Evolutionary conservation across 1,140 invertebrate genomes (phyloP).

Genomic region (Riptortus pedestris): DNA sequence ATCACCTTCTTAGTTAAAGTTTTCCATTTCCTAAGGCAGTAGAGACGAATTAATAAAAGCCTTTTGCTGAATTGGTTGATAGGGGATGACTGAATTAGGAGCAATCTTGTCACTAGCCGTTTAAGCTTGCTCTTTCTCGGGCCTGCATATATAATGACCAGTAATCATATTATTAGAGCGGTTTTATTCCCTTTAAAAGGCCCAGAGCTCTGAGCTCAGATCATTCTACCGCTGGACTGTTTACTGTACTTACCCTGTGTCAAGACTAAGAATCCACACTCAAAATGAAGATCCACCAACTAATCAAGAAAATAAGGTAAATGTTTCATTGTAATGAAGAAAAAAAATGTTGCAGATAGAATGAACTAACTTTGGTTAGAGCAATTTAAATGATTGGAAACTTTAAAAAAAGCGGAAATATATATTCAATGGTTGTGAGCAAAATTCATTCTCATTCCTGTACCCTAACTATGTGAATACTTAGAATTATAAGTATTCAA

Average conservation of each 20-base stretch:
- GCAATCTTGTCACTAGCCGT: not conserved
- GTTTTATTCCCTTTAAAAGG: constrained; percentile 1
- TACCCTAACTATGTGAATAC: too few species aligned
- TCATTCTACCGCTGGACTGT: constrained; percentile 5
- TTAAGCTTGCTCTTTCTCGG: not conserved
- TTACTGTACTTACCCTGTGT: constrained; percentile 8
- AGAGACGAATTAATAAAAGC: not conserved
- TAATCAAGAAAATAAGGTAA: constrained; percentile 6
- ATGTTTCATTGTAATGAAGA: too few species aligned
- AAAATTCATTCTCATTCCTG: too few species aligned
- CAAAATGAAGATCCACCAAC: constrained; percentile 8
- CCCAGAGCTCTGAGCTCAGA: not conserved
- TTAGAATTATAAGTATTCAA: too few species aligned
- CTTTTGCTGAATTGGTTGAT: constrained; percentile 8
- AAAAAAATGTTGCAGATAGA: too few species aligned
- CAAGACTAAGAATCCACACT: not conserved
- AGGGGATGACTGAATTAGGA: not conserved
- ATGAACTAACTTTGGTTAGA: too few species aligned
- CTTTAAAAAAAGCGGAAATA: too few species aligned
- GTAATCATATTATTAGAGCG: not conserved
- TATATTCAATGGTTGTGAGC: too few species aligned
- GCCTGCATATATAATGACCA: not conserved
- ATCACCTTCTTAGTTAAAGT: not conserved
- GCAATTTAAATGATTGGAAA: too few species aligned
- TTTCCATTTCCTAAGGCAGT: not conserved